phyloP scores from a whole-genome alignment of 2,797 vertebrate genomes.

The Hippopotamyrus pictus region DNA sequence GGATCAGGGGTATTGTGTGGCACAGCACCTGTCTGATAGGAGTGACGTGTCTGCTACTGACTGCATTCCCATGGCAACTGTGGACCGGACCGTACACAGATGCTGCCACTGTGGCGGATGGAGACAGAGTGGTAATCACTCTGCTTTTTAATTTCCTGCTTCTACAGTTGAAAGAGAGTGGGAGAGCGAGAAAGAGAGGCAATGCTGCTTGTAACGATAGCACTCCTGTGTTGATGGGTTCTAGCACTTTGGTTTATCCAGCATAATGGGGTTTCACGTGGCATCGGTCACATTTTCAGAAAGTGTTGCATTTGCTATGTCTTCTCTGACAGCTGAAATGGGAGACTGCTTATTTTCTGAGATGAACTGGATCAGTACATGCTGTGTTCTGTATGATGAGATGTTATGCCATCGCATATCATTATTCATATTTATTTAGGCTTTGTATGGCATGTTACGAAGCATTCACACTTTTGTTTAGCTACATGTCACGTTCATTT shows the following conservation, averaged over 20 bases:
- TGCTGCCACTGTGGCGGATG: neutral
- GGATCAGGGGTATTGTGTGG: neutral
- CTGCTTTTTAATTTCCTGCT: slow-evolving; percentile 14
- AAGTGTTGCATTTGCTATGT: neutral
- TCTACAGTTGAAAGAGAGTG: neutral
- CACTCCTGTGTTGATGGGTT: neutral
- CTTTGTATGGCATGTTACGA: neutral
- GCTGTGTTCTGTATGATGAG: neutral
- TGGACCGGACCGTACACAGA: neutral
- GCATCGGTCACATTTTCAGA: neutral
- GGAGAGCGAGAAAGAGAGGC: neutral
- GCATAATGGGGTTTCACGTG: neutral
- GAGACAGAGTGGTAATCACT: neutral
- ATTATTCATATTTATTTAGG: slow-evolving; percentile 9
- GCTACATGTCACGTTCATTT: neutral
- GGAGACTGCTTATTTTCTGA: neutral
- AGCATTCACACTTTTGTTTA: neutral
- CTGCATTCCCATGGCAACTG: slow-evolving; percentile 12
- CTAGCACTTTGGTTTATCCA: neutral
- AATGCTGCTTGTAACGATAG: neutral
- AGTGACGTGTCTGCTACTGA: neutral
- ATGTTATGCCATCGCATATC: neutral
- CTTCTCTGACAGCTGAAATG: neutral
- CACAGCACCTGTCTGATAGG: slow-evolving; percentile 6
- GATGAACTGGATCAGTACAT: neutral